Conservation (phyloP, 2,888 invertebrate species). For the Nasonia oneida region DNA sequence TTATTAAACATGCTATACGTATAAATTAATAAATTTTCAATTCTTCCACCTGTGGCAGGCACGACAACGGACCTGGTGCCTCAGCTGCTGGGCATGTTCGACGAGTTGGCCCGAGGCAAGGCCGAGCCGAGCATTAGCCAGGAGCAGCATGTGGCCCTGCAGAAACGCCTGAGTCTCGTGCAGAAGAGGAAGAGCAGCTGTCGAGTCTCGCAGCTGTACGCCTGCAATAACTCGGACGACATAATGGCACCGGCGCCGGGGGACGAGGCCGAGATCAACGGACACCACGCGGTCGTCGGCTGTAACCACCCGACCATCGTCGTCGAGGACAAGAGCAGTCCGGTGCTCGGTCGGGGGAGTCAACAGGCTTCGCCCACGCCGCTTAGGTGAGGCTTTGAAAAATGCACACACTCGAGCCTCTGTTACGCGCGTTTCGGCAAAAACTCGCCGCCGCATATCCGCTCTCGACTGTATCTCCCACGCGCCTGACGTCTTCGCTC, state of each 20-base stretch:
- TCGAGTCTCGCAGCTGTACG: conserved; percentile 26
- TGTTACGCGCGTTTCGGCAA: conserved; percentile 66
- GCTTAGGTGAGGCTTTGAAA: conserved; percentile 41
- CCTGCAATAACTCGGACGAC: not conserved
- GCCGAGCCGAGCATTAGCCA: conserved; percentile 24
- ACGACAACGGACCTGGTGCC: conserved; percentile 92
- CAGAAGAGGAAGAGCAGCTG: conserved; percentile 48
- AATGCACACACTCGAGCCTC: conserved; percentile 73
- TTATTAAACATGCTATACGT: too few relatives aligned
- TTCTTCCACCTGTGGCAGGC: conserved; percentile 81
- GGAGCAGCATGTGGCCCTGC: conserved; percentile 66
- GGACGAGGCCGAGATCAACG: conserved; percentile 26
- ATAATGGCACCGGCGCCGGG: conserved; percentile 46
- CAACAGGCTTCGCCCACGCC: conserved; percentile 39
- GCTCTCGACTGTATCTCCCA: conserved; percentile 13
- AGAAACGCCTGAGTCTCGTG: conserved; percentile 74
- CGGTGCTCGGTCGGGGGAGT: conserved; percentile 23
- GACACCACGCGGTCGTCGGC: not conserved
- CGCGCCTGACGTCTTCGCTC: conserved; percentile 5
- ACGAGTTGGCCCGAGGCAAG: conserved; percentile 82
- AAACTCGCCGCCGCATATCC: conserved; percentile 71
- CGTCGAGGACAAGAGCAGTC: conserved; percentile 61
- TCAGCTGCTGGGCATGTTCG: conserved; percentile 92
- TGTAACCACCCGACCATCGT: conserved; percentile 47
- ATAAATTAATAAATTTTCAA: too few relatives aligned